A percentile compares a stretch with the other conserved stretches of the same genome.
Conservation (phyloP, 2,797 vertebrate genomes). For the Scomberomorus guttatus region DNA sequence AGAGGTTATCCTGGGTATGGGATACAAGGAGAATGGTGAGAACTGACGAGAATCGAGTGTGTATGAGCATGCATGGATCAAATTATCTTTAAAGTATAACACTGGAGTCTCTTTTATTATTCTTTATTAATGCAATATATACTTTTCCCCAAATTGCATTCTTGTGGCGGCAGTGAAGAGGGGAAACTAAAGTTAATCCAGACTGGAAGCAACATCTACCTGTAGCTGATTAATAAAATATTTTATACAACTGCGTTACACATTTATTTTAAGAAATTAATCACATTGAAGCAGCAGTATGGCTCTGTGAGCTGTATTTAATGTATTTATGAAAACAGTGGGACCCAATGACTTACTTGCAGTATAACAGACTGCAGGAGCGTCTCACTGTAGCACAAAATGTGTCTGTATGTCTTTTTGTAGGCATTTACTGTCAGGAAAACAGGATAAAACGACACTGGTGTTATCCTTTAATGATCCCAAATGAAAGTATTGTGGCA, state of each 20-base stretch:
- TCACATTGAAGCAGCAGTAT: no score
- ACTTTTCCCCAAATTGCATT: neutral
- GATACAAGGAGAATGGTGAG: conserved; percentile 99
- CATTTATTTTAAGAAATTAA: neutral
- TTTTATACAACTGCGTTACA: neutral
- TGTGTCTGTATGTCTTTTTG: neutral
- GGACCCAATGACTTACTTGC: neutral
- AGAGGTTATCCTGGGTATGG: conserved; percentile 99
- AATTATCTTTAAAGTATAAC: neutral
- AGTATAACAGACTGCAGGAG: neutral
- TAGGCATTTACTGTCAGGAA: neutral
- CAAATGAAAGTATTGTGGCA: neutral
- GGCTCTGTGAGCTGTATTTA: neutral
- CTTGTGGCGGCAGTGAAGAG: neutral
- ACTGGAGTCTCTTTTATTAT: neutral
- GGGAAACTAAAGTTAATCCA: neutral
- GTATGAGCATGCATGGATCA: neutral
- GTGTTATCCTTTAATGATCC: neutral
- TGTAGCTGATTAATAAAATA: neutral
- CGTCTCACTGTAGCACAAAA: neutral
- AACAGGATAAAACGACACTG: neutral
- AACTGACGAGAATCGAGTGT: neutral
- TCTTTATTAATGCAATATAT: neutral
- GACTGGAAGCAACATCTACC: neutral
- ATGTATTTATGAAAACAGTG: conserved; percentile 1